Base-by-base conservation (phyloP, 30 jellyfish, hydroid and myxozoan genomes). In the Aurelia aurita region DNA sequence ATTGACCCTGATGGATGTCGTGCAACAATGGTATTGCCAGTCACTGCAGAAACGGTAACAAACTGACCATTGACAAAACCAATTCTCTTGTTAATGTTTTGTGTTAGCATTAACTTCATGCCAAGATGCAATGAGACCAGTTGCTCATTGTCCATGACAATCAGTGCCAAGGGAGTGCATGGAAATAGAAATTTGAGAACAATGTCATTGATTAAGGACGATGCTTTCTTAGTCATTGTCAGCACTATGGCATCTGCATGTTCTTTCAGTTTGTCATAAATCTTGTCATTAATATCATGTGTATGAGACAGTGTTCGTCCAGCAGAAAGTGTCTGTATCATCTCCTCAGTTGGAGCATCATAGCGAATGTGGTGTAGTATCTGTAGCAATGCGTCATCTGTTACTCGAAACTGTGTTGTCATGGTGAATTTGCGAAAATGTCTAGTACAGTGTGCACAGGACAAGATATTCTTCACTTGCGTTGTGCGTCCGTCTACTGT, bases 41-140 rank as follows among this genome's bases (percentile, higher is more conserved):
- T 2, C 27, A 72, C n/a, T 1, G 70, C 10, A 27, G 49, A 51
- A 35, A 72, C 44, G 14, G 84, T 72, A 1, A 47, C 47, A 45
- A 72, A 72, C 25, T 39, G 69, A 4, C 70, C 84, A 72, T 72
- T 72, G 43, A 72, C 70, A 72, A 72, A 72, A 3, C 47, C 70
- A 3, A 45, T 47, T 8, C 18, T 26, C 27, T 72, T 72, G 27
- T 72, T 72, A 10, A 44, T 44, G 15, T 72, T 72, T 22, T 39
- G 82, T 7, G 82, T 69, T 4, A 69, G 5, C 69, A 69, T 28
- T 69, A 69, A 8, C 57, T 9, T 34, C 82, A 45, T 69, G 5
- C 67, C 66, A 29, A 3, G 14, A 23, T 69, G 57, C 5, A 69
- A 16, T 25, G 82, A 66, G 14, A 14, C 11, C 29, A 28, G 18